Base-by-base conservation (phyloP, 2,888 invertebrate species). In the Itoplectis maculator region DNA sequence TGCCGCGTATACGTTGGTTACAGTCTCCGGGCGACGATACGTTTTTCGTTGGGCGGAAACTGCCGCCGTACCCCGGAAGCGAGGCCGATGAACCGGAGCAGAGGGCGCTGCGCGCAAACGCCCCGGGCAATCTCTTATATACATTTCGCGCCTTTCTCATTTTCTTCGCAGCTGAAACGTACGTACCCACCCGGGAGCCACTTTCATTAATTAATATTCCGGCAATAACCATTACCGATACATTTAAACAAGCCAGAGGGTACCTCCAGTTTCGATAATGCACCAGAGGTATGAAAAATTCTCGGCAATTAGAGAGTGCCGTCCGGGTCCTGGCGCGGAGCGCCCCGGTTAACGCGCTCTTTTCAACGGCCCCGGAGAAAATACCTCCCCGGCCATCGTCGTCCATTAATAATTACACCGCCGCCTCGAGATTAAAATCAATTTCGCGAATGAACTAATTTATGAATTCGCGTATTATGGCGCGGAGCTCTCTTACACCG, bases 161-260 rank as follows among this genome's bases (percentile, higher is more conserved):
- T 78, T 75, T 72, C 74, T 63, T 47, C 74, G 69, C 51, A 63
- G 59, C 75, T 18, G 13, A 40, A 56, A 61, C 45, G 61, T 56
- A 74, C 18, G 47, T 54, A 76, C 59, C 68, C 23, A 13, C 29
- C 7, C 23, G 66, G 70, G 63, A 59, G 56, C 68, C 77, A 79
- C 84, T 87, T 86, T 83, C 86, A 85, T 86, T 89, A 88, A 90
- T 90, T 90, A 88, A 86, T 86, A 87, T 85, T 87, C 86, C 68
- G 84, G 86, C 79, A 86, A 88, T 89, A 88, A 88, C 87, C 89
- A 82, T 89, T 86, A 79, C 76, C 84, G 86, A 85, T 85, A 84
- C 83, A 85, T 86, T 86, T 73, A 83, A 88, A 84, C 75, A 87
- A 83, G 66, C 79, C 85, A 54, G 40, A 40, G 61, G 85, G 82